Evolutionary conservation across 2,113 vertebrate species (phyloP), one percentile per base, ranked within the genome.

Genomic region (Odontophorus gujanensis): DNA sequence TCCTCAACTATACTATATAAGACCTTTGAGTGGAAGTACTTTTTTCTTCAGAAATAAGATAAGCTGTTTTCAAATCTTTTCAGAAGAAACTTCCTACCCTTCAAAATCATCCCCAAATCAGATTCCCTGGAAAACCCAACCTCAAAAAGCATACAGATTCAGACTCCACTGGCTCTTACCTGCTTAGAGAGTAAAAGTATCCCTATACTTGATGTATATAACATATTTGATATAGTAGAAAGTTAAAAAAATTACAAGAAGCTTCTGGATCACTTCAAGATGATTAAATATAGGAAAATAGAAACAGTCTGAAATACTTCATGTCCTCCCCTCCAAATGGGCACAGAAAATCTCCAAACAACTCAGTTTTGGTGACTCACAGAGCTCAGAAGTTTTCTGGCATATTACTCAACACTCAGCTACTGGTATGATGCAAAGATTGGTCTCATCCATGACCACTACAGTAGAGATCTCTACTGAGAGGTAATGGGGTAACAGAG

Each of bases 351-450:
- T 61, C 30, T 87, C 47, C 17, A 57, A 36, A 81, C 22, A 19
- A 48, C 48, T 93, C 36, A 85, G 20, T 72, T 79, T 53, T 73
- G 66, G 74, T 94, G 89, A 93, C 55, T 89, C 86, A 93, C 42
- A 65, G 75, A 95, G 26, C n/a, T 93, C n/a, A 58, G 19, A 79
- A 83, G 43, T 89, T 87, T 94, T 87, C 62, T 93, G 77, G 86
- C 63, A 82, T 84, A 89, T 95, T 94, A 95, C 91, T 96, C 78
- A 96, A 92, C 63, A 43, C 45, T 34, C 53, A 85, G 85, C 91
- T 81, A 93, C 43, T 77, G 78, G 58, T 87, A 14, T 58, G 85
- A 87, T 82, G 81, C 14, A 25, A 58, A 92, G 30, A 76, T 36
- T 91, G 36, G 17, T 82, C 43, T 92, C 50, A 82, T 79, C 51